Evolutionary conservation across 2,113 vertebrate species (phyloP).

Genomic region (Phylloscopus trochilus): DNA sequence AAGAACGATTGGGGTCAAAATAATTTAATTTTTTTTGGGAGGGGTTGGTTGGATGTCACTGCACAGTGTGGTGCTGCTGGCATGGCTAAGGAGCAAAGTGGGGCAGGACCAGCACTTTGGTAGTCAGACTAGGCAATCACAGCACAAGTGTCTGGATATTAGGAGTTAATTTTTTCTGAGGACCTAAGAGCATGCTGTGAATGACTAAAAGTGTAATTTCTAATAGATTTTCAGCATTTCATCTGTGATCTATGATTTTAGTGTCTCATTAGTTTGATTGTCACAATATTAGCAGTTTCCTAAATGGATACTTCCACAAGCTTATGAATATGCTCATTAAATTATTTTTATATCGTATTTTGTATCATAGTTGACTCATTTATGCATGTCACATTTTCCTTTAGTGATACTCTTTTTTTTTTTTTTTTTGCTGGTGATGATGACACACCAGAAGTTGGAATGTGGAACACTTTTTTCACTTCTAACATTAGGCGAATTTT

Average conservation of each 20-base stretch:
- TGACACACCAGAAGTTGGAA: slow-evolving; percentile 30
- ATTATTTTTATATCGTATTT: slow-evolving; percentile 53
- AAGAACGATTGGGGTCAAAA: not conserved
- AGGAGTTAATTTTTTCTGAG: slow-evolving; percentile 4
- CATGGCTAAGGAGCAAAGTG: not conserved
- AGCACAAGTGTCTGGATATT: not conserved
- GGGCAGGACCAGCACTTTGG: not conserved
- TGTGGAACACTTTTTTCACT: not conserved
- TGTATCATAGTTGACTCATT: slow-evolving; percentile 46
- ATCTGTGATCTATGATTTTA: slow-evolving; percentile 25
- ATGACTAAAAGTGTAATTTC: slow-evolving; percentile 27
- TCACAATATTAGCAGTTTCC: slow-evolving; percentile 61
- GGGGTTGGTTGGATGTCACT: not conserved
- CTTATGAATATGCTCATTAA: slow-evolving; percentile 61
- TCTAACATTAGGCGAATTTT: not conserved
- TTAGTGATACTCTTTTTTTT: not conserved
- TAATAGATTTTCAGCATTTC: slow-evolving; percentile 28
- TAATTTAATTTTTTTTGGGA: fast-evolving
- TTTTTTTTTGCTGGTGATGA: not conserved
- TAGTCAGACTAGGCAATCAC: not conserved
- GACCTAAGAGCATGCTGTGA: not conserved
- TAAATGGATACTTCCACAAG: slow-evolving; percentile 51
- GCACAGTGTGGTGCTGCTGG: not conserved
- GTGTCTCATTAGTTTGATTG: slow-evolving; percentile 60
- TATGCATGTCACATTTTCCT: slow-evolving; percentile 38